Conservation (phyloP, 2,113 vertebrate genomes). For the Petrocephalus zakoni region DNA sequence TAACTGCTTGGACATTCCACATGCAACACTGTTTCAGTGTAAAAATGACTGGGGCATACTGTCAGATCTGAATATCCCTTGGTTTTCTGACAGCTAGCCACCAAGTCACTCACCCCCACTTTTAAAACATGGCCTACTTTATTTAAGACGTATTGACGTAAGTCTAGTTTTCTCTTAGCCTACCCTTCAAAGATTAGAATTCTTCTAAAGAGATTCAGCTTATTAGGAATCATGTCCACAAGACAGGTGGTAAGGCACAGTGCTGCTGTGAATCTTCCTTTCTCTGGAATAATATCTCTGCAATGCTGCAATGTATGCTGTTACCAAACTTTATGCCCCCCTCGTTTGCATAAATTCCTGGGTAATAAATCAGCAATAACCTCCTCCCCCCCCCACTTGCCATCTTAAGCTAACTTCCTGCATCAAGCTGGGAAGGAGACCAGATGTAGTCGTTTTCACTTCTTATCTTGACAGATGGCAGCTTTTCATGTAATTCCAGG, state of each 20-base stretch:
- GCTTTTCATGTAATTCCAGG: constrained; percentile 21
- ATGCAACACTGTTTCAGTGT: not conserved
- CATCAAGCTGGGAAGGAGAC: constrained; percentile 32
- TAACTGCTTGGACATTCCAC: not conserved
- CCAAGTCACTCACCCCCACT: not conserved
- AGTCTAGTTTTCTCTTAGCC: not conserved
- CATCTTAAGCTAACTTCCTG: constrained; percentile 39
- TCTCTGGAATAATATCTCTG: not conserved
- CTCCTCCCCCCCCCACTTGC: constrained; percentile 17
- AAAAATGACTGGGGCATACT: not conserved
- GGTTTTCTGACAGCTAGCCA: not conserved
- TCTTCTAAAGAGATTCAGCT: not conserved
- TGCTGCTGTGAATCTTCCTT: not conserved
- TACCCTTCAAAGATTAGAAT: not conserved
- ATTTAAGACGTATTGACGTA: not conserved
- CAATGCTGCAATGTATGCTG: not conserved
- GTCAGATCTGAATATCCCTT: constrained; percentile 13
- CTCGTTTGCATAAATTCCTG: constrained; percentile 21
- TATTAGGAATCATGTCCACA: not conserved
- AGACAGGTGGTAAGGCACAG: not conserved
- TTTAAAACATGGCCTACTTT: not conserved
- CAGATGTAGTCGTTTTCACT: constrained; percentile 13
- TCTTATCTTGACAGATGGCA: constrained; percentile 18
- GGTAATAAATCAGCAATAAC: constrained; percentile 31
- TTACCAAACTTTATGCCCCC: not conserved